A percentile compares a stretch with the other conserved stretches of the same genome.
These are phyloP conservation scores for Felis catus DNA, from an alignment of 2,113 vertebrate genomes.

Conservation along the genomic window DNA sequence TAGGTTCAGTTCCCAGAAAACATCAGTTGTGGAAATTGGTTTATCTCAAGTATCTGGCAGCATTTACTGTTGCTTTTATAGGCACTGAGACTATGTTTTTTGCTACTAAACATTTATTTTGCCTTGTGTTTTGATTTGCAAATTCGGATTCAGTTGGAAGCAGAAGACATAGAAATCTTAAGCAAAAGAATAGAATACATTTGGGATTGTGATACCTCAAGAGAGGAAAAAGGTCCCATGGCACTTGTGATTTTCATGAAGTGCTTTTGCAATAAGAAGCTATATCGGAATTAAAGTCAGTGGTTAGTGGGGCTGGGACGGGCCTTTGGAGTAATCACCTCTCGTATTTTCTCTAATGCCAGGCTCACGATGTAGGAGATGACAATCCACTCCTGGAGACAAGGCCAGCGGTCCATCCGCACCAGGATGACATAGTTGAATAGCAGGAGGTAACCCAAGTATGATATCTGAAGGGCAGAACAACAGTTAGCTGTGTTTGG, in stretches of 20 bases:
- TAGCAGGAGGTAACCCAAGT: slow-evolving; percentile 94
- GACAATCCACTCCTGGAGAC: slow-evolving; percentile 95
- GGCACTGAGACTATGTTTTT: not conserved
- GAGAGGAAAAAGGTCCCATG: not conserved
- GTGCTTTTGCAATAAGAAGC: not conserved
- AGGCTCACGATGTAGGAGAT: slow-evolving; percentile 96
- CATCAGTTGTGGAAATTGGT: not conserved
- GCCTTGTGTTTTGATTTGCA: not conserved
- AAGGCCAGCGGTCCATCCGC: slow-evolving; percentile 96
- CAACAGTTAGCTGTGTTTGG: rapidly evolving
- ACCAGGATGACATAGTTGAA: slow-evolving; percentile 99
- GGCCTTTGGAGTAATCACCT: slow-evolving; percentile 85
- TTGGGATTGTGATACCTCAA: not conserved
- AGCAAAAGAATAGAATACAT: not conserved
- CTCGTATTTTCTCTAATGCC: slow-evolving; percentile 95
- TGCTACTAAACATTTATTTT: not conserved
- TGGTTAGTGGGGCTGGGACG: not conserved
- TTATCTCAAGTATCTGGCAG: not conserved
- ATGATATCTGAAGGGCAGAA: slow-evolving; percentile 89
- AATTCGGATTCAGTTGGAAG: not conserved
- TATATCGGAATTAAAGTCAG: not conserved
- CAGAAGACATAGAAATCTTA: not conserved
- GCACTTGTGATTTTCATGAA: not conserved
- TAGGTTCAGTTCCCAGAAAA: not conserved
- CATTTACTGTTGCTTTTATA: not conserved